These are phyloP conservation scores for Tipula helvola DNA, from an alignment of 2,888 invertebrate species.

Conservation along the genomic window DNA sequence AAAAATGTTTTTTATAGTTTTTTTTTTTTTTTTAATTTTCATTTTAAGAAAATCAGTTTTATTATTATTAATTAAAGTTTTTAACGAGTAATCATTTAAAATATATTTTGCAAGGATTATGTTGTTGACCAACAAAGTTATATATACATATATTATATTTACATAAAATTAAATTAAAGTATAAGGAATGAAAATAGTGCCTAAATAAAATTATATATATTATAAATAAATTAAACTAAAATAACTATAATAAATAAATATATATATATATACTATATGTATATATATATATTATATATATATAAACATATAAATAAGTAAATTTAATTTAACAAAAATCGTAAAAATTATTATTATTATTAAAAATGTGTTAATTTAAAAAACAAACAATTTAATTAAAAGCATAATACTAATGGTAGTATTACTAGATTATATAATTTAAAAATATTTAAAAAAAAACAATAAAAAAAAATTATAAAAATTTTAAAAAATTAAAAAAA, in stretches of 20 bases:
- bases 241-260: neutral
- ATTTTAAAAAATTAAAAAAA: neutral
- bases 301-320: neutral
- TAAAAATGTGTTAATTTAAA: slow-evolving; percentile 1
- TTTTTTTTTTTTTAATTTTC: neutral
- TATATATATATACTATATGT: neutral
- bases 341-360: neutral
- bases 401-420: neutral
- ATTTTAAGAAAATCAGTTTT: neutral
- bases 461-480: neutral
- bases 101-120: neutral
- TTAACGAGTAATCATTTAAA: neutral
- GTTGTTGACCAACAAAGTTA: neutral
- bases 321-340: neutral
- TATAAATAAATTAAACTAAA: neutral
- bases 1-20: neutral
- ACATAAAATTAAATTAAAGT: neutral
- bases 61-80: neutral
- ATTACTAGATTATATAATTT: neutral
- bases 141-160: neutral
- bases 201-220: neutral
- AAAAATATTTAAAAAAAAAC: neutral
- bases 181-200: neutral
- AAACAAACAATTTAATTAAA: neutral
- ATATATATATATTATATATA: neutral